Evolutionary conservation across 2,113 vertebrate species (phyloP), one percentile per base, ranked within the genome.

Genomic region (Amblyopsis rosae): DNA sequence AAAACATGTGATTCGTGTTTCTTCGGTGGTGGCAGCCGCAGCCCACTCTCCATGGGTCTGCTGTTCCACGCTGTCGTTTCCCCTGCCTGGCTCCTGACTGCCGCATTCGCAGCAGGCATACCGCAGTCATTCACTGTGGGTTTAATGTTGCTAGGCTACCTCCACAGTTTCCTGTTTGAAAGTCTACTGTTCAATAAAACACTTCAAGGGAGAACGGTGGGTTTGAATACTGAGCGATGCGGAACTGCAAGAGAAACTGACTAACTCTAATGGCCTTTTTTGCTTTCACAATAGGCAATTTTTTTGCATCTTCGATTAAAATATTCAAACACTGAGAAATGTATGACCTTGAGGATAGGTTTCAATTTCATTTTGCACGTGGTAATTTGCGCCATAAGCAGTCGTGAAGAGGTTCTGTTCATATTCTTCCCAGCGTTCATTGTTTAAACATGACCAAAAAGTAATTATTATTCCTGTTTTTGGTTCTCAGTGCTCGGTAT

Each of bases 81-180:
- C 66, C 64, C 81, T 74, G 80, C 75, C 70, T 82, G 77, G 76
- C 75, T 81, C 69, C 77, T 16, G 47, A 12, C 15, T 57, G 57
- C 49, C 16, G 15, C 55, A 50, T 78, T 80, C n/a, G 63, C 86
- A 82, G 84, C 76, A 77, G 75, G 79, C 79, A 85, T 35, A 46
- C 82, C 80, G 46, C 82, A 80, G 84, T 78, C 84, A 81, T 82
- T 83, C 72, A 77, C 67, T 76, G 74, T 79, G 79, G 82, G 84
- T 85, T 86, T 76, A 87, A 88, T 88, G 91, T 91, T 92, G 90
- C 91, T 91, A 92, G 91, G 91, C 90, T 91, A 92, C 90, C 84
- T 76, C 67, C 84, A 48, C 76, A 78, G 71, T 81, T 82, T 82
- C 82, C 79, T 72, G 80, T 85, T 87, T 83, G 69, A 81, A 85